phyloP scores from a whole-genome alignment of 2,888 invertebrate species.

The Apotomis betuletana region DNA sequence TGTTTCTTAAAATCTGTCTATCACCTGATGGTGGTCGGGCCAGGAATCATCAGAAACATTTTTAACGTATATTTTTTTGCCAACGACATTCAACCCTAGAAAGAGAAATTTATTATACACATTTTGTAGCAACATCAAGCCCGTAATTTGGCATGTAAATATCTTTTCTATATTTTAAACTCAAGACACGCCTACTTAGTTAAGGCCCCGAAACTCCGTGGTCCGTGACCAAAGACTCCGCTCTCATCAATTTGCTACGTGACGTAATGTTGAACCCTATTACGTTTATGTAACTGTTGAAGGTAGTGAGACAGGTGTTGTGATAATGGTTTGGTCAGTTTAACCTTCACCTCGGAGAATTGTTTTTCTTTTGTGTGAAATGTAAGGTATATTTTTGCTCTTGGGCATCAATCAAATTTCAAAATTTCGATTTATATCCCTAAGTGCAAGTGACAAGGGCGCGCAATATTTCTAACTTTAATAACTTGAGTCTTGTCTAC shows the following conservation, averaged over 20 bases:
- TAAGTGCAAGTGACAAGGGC: too few relatives aligned
- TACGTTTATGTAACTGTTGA: slow-evolving; percentile 25
- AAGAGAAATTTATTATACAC: not conserved
- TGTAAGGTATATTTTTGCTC: too few relatives aligned
- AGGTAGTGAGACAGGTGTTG: slow-evolving; percentile 23
- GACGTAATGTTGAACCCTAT: slow-evolving; percentile 31
- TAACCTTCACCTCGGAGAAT: slow-evolving; percentile 15
- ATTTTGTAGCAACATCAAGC: not conserved
- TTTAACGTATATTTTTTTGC: not conserved
- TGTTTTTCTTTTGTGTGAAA: not conserved
- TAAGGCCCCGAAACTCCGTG: slow-evolving; percentile 8
- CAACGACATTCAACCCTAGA: not conserved
- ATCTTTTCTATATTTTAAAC: not conserved
- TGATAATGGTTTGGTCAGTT: not conserved
- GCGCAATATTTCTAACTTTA: too few relatives aligned
- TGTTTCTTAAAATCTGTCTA: too few relatives aligned
- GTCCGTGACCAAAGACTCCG: slow-evolving; percentile 14
- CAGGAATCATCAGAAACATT: too few relatives aligned
- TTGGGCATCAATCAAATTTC: too few relatives aligned
- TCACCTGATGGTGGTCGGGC: too few relatives aligned
- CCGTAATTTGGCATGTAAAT: slow-evolving; percentile 6
- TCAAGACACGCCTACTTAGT: slow-evolving; percentile 10
- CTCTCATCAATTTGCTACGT: slow-evolving; percentile 38
- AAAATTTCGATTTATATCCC: too few relatives aligned
- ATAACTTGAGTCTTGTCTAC: too few relatives aligned